These are phyloP conservation scores for Ciconia nigra DNA, from an alignment of 2,797 vertebrate species.

Conservation along the genomic window DNA sequence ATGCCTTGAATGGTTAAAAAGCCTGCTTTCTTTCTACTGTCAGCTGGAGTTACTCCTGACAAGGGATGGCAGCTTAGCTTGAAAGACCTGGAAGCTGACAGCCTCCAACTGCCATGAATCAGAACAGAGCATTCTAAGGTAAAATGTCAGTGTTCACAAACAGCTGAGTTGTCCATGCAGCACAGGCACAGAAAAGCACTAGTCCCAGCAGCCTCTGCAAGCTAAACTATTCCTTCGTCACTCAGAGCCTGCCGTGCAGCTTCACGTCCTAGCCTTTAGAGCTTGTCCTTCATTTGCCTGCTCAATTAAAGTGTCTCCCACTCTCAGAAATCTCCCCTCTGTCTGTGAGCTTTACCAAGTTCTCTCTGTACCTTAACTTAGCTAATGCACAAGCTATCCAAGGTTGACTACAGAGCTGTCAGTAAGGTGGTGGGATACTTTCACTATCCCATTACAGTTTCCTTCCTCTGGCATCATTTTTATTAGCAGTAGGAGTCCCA, in stretches of 20 bases:
- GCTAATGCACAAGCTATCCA: background rate
- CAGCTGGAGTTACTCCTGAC: background rate
- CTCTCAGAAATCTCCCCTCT: background rate
- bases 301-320: background rate
- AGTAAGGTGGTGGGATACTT: background rate
- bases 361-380: background rate
- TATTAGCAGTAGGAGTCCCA: background rate
- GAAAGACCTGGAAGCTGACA: background rate
- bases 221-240: background rate
- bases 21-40: background rate
- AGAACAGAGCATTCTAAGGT: background rate
- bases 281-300: background rate
- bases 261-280: background rate
- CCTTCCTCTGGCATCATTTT: background rate
- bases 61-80: background rate
- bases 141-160: background rate
- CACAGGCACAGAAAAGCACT: background rate
- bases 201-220: background rate
- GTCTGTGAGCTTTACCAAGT: background rate
- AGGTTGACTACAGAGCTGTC: background rate
- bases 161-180: background rate
- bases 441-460: background rate
- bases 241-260: background rate
- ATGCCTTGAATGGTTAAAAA: background rate
- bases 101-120: background rate